Base-by-base conservation (phyloP, 2,113 vertebrate species). In the Chionodraco myersi region DNA sequence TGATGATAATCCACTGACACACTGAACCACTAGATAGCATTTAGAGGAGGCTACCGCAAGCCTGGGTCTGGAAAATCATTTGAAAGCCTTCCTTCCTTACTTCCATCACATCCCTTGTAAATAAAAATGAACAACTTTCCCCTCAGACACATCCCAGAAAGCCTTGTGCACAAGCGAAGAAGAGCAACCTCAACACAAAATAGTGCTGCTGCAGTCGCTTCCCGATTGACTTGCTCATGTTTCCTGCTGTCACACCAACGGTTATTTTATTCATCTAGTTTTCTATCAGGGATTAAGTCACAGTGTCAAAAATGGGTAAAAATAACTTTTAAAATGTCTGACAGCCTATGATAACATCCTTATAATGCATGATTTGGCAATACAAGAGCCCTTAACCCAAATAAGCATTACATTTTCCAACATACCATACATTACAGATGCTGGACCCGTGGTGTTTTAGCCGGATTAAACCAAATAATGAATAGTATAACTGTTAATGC, bases 1-100 rank as follows among this genome's bases (percentile, higher is more conserved):
- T 82, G 63, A 82, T 68, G 79, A 30, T 85, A 80, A 89, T 86
- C 86, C 80, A 14, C 71, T 78, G 56, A 84, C 56, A 89, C 6
- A 60, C 70, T 69, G 62, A 85, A 75, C 79, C 53, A 58, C 52
- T 41, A 67, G 18, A 68, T 57, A 69, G 51, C 68, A 71, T 65
- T 70, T 60, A 36, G 52, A 59, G 53, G 18, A 48, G 1, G 56
- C 12, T 78, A 21, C 8, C 18, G 9, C 18, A 62, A 61, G 51
- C 49, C 47, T 56, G 21, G 65, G 59, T 77, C 65, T 73, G 60
- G 59, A 44, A 16, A 18, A 7, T 1, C 21, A 15, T 23, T 36
- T 54, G 4, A 9, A 8, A 60, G 34, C 16, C 52, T 59, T 4
- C 13, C 7, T 30, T n/a, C n/a, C n/a, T 23, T 58, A 10, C 48